Evolutionary conservation across 2,797 vertebrate genomes (phyloP).

Genomic region (Pseudotriccus pelzelni): DNA sequence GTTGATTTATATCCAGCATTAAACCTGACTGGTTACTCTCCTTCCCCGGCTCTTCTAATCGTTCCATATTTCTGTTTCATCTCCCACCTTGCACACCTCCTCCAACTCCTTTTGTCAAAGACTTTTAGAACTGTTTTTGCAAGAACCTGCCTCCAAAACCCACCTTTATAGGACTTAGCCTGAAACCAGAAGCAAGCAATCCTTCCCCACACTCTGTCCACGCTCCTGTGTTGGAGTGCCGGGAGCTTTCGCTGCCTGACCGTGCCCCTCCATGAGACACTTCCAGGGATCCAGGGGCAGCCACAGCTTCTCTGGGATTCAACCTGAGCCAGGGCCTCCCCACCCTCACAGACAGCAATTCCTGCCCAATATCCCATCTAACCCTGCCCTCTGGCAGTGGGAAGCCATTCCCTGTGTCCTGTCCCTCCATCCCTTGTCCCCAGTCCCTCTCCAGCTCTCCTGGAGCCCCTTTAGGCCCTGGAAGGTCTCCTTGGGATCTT

Average conservation of each 20-base stretch:
- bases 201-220: background rate
- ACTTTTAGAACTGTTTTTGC: rapidly evolving
- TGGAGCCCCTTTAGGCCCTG: background rate
- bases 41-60: background rate
- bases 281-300: background rate
- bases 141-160: background rate
- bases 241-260: background rate
- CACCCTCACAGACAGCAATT: background rate
- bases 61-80: background rate
- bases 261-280: rapidly evolving
- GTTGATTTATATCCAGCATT: background rate
- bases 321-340: background rate
- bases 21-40: background rate
- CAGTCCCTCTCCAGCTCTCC: background rate
- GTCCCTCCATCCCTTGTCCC: background rate
- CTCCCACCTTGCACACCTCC: background rate
- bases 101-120: background rate
- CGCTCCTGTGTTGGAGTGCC: rapidly evolving
- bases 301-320: background rate
- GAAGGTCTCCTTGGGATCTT: background rate
- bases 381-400: background rate
- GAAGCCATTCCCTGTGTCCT: background rate
- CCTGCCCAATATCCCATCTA: background rate
- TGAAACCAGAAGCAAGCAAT: background rate
- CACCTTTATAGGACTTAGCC: rapidly evolving